Percentiles rank a stretch among this genome's conserved stretches.
Evolutionary conservation across 2,797 vertebrate species (phyloP).

Genomic region (Myotis pilosus): DNA sequence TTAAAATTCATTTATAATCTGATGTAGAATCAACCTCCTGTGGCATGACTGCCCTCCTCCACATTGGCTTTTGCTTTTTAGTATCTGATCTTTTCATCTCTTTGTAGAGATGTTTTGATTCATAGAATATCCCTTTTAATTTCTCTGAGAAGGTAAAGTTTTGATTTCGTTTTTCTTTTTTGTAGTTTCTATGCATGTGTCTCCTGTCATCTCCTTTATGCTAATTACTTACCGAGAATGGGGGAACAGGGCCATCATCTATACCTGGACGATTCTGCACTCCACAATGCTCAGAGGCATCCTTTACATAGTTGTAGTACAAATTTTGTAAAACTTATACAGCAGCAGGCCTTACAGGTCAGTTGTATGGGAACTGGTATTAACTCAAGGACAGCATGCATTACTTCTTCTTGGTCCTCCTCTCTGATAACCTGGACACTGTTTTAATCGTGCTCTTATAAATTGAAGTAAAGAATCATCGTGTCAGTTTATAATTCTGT

Average conservation of each 20-base stretch:
- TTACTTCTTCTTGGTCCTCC: not conserved
- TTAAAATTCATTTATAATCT: not conserved
- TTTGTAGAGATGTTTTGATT: conserved; percentile 36
- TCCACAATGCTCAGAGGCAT: not conserved
- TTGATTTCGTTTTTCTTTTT: conserved; percentile 20
- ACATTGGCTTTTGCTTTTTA: not conserved
- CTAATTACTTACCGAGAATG: not conserved
- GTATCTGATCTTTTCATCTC: conserved; percentile 34
- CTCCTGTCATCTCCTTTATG: not conserved
- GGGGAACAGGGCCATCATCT: not conserved
- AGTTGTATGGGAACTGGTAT: not conserved
- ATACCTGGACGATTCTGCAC: not conserved
- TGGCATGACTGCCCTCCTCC: not conserved
- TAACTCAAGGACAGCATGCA: not conserved
- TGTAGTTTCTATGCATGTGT: not conserved
- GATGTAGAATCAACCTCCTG: not conserved
- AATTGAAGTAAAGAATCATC: not conserved
- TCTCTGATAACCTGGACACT: not conserved
- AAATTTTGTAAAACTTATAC: not conserved
- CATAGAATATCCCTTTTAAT: conserved; percentile 26
- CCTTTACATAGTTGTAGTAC: not conserved
- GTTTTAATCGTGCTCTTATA: not conserved
- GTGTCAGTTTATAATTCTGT: not conserved
- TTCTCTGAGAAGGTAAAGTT: conserved; percentile 24
- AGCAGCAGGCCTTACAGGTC: not conserved